phyloP scores from a whole-genome alignment of 1,140 invertebrate genomes.

The Liolophura sinensis region DNA sequence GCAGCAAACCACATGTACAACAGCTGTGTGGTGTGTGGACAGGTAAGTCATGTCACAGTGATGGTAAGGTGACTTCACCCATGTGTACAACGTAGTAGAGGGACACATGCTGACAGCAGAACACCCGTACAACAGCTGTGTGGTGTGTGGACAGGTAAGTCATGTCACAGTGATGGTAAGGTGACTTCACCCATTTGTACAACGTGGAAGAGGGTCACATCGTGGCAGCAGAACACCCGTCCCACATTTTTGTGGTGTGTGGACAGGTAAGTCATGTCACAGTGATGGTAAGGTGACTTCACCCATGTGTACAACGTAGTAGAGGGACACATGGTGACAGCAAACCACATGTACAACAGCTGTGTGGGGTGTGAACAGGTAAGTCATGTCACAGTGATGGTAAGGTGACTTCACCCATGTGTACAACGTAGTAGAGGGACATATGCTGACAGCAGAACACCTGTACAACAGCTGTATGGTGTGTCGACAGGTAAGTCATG shows the following conservation, averaged over 20 bases:
- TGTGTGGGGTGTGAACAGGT: too few relatives aligned
- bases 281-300: too few relatives aligned
- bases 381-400: conserved; percentile 47
- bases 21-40: conserved; percentile 29
- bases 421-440: conserved; percentile 48
- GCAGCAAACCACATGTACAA: conserved; percentile 34
- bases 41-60: conserved; percentile 41
- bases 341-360: too few relatives aligned
- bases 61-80: conserved; percentile 52
- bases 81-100: conserved; percentile 48
- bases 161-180: conserved; percentile 41
- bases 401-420: conserved; percentile 50
- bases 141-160: conserved; percentile 35
- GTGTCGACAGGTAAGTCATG: conserved; percentile 38
- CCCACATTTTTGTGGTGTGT: conserved; percentile 22
- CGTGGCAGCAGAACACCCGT: conserved; percentile 36
- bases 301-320: too few relatives aligned
- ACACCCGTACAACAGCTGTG: conserved; percentile 22
- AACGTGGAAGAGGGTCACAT: conserved; percentile 50
- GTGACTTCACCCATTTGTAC: conserved; percentile 50
- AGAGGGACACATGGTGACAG: too few relatives aligned
- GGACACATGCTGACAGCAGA: conserved; percentile 45
- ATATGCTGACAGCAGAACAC: conserved; percentile 40
- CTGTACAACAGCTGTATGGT: conserved; percentile 24
- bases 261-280: conserved; percentile 42